Evolutionary conservation across 2,797 vertebrate species (phyloP).

Genomic region (Sebastes taczanowskii): DNA sequence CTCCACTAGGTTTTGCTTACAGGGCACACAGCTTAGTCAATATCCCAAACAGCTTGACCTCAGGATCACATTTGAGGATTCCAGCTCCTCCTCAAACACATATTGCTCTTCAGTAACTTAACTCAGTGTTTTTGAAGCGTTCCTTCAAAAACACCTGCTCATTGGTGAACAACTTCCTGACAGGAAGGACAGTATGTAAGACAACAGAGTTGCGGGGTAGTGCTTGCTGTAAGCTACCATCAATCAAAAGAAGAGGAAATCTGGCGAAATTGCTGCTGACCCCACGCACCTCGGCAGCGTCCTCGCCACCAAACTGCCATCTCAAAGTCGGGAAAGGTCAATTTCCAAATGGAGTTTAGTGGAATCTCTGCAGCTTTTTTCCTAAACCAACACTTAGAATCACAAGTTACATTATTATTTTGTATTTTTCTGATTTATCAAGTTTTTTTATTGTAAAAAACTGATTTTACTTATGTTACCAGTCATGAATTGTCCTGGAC

Average conservation of each 20-base stretch:
- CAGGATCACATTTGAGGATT: background rate
- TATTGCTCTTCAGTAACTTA: background rate
- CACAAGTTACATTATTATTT: background rate
- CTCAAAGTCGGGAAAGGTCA: conserved; percentile 36
- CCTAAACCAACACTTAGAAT: background rate
- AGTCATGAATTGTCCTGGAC: background rate
- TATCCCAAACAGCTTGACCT: background rate
- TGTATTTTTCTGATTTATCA: background rate
- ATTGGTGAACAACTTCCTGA: conserved; percentile 1
- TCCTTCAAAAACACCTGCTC: background rate
- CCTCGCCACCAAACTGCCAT: conserved; percentile 22
- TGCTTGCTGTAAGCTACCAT: conserved; percentile 25
- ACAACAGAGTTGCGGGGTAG: background rate
- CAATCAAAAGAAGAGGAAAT: conserved; percentile 29
- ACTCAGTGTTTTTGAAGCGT: background rate
- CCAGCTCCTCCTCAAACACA: background rate
- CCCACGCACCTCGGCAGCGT: conserved; percentile 8
- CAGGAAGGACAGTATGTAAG: conserved; percentile 6
- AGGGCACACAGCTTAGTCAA: background rate
- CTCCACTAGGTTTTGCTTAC: background rate
- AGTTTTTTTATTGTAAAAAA: background rate
- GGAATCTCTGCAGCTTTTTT: conserved; percentile 9
- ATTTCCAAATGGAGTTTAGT: background rate
- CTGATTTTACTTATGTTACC: background rate
- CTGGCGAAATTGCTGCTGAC: conserved; percentile 36